Percentiles rank a stretch among this genome's conserved stretches.
Evolutionary conservation across 1,140 invertebrate genomes (phyloP).

Genomic region (Drosophila prosaltans): DNA sequence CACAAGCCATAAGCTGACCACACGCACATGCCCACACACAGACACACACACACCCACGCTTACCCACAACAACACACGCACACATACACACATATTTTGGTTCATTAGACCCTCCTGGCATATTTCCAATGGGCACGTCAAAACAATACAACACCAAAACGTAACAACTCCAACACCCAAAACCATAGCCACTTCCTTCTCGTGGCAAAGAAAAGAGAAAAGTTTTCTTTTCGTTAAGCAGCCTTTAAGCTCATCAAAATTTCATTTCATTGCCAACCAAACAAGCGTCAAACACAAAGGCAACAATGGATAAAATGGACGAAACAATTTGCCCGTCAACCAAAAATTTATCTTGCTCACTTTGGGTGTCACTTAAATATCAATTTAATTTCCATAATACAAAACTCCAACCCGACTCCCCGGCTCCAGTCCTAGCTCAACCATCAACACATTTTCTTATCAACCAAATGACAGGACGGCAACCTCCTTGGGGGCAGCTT

Average conservation of each 20-base stretch:
- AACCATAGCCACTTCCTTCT: background rate
- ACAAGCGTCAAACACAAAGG: background rate
- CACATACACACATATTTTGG: slow-evolving; percentile 32
- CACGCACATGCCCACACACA: slow-evolving; percentile 26
- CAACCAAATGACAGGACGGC: slow-evolving; percentile 44
- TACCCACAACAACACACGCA: background rate
- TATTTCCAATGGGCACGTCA: slow-evolving; percentile 47
- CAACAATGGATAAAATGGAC: slow-evolving; percentile 56
- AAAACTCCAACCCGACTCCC: slow-evolving; percentile 30
- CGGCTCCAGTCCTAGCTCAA: slow-evolving; percentile 2
- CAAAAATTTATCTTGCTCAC: slow-evolving; percentile 68
- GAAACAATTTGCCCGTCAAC: slow-evolving; percentile 65
- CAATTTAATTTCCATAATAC: slow-evolving; percentile 81
- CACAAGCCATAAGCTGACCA: slow-evolving; percentile 72
- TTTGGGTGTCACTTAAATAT: slow-evolving; percentile 75
- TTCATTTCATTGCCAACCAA: slow-evolving; percentile 46
- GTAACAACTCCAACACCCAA: slow-evolving; percentile 6
- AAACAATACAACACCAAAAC: slow-evolving; percentile 39
- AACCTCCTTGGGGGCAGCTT: slow-evolving; percentile 48
- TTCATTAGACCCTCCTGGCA: slow-evolving; percentile 64
- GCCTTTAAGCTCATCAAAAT: slow-evolving; percentile 74
- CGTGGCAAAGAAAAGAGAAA: slow-evolving; percentile 36
- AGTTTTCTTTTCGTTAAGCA: slow-evolving; percentile 45
- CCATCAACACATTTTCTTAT: slow-evolving; percentile 42
- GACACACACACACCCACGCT: background rate